These are phyloP conservation scores for Lathamus discolor DNA, from an alignment of 2,113 vertebrate species.

Conservation along the genomic window DNA sequence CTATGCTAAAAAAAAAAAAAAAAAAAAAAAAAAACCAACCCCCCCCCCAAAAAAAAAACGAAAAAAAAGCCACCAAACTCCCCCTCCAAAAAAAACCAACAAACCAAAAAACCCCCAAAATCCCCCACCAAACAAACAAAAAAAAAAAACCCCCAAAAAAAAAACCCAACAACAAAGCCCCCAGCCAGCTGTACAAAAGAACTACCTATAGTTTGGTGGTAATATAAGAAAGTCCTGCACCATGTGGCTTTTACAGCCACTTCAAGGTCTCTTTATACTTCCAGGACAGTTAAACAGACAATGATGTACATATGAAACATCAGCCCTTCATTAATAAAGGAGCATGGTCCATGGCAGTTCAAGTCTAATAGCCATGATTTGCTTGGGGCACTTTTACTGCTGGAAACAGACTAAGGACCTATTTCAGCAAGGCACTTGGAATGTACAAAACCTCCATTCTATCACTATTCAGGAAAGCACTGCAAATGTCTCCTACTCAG, in stretches of 20 bases:
- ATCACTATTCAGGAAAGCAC: background rate
- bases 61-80: background rate
- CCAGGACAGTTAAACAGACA: background rate
- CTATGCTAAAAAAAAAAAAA: background rate
- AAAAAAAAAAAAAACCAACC: no score
- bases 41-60: no score
- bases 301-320: background rate
- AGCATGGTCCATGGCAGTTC: background rate
- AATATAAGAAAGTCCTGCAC: background rate
- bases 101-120: no score
- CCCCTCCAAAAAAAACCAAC: no score
- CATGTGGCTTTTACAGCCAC: background rate
- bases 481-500: background rate
- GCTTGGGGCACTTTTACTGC: background rate
- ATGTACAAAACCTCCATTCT: background rate
- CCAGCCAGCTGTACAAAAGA: background rate
- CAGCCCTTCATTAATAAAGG: background rate
- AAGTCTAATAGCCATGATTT: background rate
- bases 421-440: background rate
- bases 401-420: background rate
- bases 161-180: background rate
- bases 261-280: background rate
- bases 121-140: background rate
- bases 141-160: background rate
- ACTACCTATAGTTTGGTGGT: background rate